Evolutionary conservation across 2,888 invertebrate species (phyloP).

Genomic region (Gerris lacustris): DNA sequence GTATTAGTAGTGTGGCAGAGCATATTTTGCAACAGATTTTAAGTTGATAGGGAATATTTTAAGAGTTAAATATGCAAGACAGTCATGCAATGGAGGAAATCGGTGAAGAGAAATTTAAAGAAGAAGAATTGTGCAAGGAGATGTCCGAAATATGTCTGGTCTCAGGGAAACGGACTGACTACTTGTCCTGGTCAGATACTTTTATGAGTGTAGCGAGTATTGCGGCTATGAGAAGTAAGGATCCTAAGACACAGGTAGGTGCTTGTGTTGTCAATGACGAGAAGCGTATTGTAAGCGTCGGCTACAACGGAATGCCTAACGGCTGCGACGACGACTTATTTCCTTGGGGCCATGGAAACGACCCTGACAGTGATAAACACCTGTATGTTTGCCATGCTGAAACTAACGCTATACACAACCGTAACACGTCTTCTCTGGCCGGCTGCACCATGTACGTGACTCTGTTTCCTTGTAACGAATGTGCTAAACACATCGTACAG

Average conservation of each 20-base stretch:
- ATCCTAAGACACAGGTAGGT: slow-evolving; percentile 85
- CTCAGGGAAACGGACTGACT: slow-evolving; percentile 46
- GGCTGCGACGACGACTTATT: slow-evolving; percentile 79
- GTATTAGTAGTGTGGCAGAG: too few species aligned
- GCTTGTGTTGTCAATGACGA: slow-evolving; percentile 83
- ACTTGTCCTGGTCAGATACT: slow-evolving; percentile 81
- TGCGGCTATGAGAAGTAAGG: slow-evolving; percentile 86
- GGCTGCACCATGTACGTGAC: slow-evolving; percentile 77
- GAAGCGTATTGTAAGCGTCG: slow-evolving; percentile 80
- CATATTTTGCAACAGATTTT: too few species aligned
- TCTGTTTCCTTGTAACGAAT: slow-evolving; percentile 93
- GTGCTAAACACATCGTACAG: slow-evolving; percentile 93
- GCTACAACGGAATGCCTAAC: slow-evolving; percentile 94
- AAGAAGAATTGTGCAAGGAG: too few species aligned
- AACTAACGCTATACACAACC: slow-evolving; percentile 91
- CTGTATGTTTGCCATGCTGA: slow-evolving; percentile 71
- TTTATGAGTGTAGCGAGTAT: slow-evolving; percentile 90
- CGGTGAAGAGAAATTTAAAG: too few species aligned
- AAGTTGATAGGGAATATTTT: too few species aligned
- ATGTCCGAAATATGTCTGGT: too few species aligned
- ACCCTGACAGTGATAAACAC: slow-evolving; percentile 61
- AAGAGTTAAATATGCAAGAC: too few species aligned
- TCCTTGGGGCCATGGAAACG: slow-evolving; percentile 60
- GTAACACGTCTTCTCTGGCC: slow-evolving; percentile 62
- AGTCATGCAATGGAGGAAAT: too few species aligned